Evolutionary conservation across 2,113 vertebrate species (phyloP), one percentile per base, ranked within the genome.

Genomic region (Grallaria varia): DNA sequence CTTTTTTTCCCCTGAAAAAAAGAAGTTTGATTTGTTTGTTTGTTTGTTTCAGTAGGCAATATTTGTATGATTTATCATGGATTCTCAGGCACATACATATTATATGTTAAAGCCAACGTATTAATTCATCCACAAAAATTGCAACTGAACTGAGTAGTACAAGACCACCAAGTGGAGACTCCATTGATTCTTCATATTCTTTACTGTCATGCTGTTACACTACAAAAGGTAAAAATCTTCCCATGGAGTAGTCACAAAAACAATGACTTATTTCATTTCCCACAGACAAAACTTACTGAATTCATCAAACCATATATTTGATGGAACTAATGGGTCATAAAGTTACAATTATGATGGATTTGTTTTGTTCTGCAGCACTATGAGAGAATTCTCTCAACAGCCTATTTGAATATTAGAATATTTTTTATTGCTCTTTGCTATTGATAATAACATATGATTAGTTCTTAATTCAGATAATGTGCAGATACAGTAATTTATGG

Each of bases 131-230:
- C 35, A 63, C 31, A 76, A 63, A 84, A 89, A 50, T 47, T 63
- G 52, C 35, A 76, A 20, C 12, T 68, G 40, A 74, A 59, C 18
- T 71, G 20, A 64, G 7, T 60, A 74, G 84, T 27, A 49, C 25
- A 81, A 47, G 30, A 60, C 5, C 18, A 71, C 7, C 12, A 74
- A 80, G 24, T 5, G 28, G 17, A 0, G 0, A 85, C 6, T 74
- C 10, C 20, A 39, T 20, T 73, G 39, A 56, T 73, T 89, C 25
- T 52, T 74, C 15, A 2, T 39, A 49, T 72, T 79, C 72, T 62
- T 90, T 74, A 45, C 59, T 88, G 25, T 35, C 83, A 73, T 59
- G 16, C 12, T 77, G 42, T 16, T 62, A 25, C 12, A 42, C 31
- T 45, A 73, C 33, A 44, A 81, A 84, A 68, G 20, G 30, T 49